A percentile compares a stretch with the other conserved stretches of the same genome.
Conservation (phyloP, 2,113 vertebrate genomes). For the Xenus cinereus region DNA sequence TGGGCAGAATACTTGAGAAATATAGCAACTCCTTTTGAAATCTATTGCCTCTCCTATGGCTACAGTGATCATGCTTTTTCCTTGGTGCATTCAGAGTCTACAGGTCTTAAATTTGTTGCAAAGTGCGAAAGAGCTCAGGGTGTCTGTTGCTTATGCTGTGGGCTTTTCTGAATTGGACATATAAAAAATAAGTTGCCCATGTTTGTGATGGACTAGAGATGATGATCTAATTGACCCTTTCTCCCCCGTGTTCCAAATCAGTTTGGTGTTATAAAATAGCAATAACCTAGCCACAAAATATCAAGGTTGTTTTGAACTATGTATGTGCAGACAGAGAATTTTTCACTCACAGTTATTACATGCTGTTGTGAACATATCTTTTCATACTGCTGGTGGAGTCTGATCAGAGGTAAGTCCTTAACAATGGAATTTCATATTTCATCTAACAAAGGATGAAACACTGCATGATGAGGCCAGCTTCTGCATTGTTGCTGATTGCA, state of each 20-base stretch:
- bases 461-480: fast-evolving
- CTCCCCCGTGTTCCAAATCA: neutral
- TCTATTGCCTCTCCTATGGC: neutral
- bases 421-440: neutral
- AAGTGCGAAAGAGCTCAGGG: neutral
- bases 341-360: neutral
- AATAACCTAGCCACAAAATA: neutral
- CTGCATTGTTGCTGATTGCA: neutral
- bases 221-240: neutral
- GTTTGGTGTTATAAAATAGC: neutral
- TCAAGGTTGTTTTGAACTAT: neutral
- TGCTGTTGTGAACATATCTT: neutral
- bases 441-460: neutral
- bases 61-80: neutral
- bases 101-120: neutral
- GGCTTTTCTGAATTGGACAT: neutral
- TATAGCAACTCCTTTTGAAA: neutral
- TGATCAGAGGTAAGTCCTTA: neutral
- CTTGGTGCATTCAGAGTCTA: neutral
- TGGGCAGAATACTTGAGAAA: neutral
- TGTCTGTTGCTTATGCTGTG: neutral
- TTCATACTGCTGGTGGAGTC: neutral
- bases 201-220: neutral
- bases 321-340: neutral
- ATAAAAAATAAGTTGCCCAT: neutral